Evolutionary conservation across 1,140 invertebrate species (phyloP).

Genomic region (Muscidifurax raptorellus): DNA sequence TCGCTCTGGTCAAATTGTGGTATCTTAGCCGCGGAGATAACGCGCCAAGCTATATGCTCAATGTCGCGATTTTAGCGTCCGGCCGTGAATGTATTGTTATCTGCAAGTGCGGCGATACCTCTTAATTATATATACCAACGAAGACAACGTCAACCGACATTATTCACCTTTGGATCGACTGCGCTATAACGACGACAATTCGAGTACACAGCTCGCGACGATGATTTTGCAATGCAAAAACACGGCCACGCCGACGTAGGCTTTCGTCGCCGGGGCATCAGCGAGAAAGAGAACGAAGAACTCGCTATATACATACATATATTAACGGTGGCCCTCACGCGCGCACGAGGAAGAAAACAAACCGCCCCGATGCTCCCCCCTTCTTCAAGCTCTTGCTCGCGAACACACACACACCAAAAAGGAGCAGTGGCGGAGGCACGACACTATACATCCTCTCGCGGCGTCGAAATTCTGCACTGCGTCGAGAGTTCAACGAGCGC

Average conservation of each 20-base stretch:
- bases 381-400: constrained; percentile 13
- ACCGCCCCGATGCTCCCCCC: neutral
- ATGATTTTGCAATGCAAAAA: constrained; percentile 20
- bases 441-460: constrained; percentile 7
- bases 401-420: neutral
- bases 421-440: neutral
- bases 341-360: neutral
- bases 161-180: neutral
- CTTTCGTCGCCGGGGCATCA: neutral
- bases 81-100: no score
- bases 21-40: neutral
- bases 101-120: no score
- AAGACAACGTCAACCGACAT: neutral
- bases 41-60: no score
- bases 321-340: neutral
- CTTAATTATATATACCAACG: no score
- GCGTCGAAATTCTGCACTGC: constrained; percentile 29
- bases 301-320: no score
- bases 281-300: neutral
- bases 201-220: neutral
- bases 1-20: neutral
- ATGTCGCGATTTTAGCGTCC: neutral
- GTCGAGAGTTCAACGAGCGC: neutral
- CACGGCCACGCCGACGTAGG: neutral
- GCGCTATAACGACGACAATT: neutral